Conservation (phyloP, 1,140 invertebrate species). For the Cherax destructor region DNA sequence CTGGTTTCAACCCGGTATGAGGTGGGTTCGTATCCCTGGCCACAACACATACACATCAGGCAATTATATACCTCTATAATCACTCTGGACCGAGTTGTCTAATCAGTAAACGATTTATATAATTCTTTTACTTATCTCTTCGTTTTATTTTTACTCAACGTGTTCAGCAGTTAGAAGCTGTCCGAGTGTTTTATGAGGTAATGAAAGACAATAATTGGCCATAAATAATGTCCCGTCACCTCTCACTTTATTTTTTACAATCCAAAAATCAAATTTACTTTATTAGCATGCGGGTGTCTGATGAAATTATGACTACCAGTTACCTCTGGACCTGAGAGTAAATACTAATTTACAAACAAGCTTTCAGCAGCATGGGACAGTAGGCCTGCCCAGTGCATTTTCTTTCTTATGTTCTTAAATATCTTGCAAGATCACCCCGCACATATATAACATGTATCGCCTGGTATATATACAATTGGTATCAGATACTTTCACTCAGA, state of each 20-base stretch:
- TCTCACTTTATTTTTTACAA: constrained; percentile 30
- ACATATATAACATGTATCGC: constrained; percentile 7
- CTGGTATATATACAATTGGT: constrained; percentile 44
- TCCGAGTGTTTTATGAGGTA: constrained; percentile 44
- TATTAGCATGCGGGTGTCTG: constrained; percentile 43
- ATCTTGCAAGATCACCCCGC: neutral
- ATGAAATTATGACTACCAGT: constrained; percentile 53
- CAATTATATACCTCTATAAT: constrained; percentile 27
- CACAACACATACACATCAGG: neutral
- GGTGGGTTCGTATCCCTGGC: no score
- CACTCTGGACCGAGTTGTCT: constrained; percentile 16
- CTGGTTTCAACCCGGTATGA: no score
- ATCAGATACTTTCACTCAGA: constrained; percentile 35
- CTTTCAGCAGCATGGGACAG: constrained; percentile 1
- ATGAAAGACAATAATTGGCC: constrained; percentile 56
- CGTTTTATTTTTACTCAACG: constrained; percentile 3
- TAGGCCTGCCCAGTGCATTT: neutral
- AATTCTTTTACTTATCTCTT: constrained; percentile 35
- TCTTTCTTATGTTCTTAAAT: neutral
- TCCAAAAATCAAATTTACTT: constrained; percentile 28
- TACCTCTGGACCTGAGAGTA: constrained; percentile 36
- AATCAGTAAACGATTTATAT: constrained; percentile 51
- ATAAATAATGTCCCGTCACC: constrained; percentile 31
- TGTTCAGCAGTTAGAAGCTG: constrained; percentile 39
- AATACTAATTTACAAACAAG: constrained; percentile 11